Evolutionary conservation across 2,113 vertebrate species (phyloP).

Genomic region (Oryzias javanicus): DNA sequence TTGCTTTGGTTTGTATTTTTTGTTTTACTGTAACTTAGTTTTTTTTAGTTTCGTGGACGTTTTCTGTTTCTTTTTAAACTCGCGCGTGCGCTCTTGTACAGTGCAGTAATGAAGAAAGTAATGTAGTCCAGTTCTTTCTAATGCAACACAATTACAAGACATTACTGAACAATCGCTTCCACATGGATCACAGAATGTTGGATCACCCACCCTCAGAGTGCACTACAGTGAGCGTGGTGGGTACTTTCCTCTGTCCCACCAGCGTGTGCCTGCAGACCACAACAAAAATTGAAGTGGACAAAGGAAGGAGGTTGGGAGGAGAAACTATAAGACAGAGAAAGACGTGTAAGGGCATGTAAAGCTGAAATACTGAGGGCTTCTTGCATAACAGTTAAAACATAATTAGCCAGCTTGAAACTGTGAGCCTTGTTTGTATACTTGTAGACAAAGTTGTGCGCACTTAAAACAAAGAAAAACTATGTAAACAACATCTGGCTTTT

Average conservation of each 20-base stretch:
- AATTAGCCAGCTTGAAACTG: slow-evolving; percentile 15
- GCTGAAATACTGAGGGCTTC: not conserved
- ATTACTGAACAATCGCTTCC: slow-evolving; percentile 71
- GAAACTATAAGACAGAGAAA: not conserved
- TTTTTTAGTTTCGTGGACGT: slow-evolving; percentile 10
- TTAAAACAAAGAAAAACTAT: no score
- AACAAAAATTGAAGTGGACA: slow-evolving; percentile 44
- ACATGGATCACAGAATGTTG: slow-evolving; percentile 68
- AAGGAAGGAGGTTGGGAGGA: slow-evolving; percentile 11
- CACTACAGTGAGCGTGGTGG: slow-evolving; percentile 31
- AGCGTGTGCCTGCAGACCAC: slow-evolving; percentile 24
- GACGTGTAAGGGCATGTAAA: slow-evolving; percentile 1
- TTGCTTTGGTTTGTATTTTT: no score
- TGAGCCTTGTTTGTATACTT: not conserved
- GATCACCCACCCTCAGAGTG: slow-evolving; percentile 55
- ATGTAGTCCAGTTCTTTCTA: slow-evolving; percentile 64
- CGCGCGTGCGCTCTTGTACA: slow-evolving; percentile 12
- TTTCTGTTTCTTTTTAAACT: not conserved
- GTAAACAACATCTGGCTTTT: no score
- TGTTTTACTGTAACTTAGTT: no score
- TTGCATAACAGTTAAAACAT: slow-evolving; percentile 21
- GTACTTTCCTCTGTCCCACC: slow-evolving; percentile 51
- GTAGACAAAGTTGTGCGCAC: not conserved
- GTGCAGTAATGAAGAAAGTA: slow-evolving; percentile 52
- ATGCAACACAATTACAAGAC: slow-evolving; percentile 69